Percentiles rank a stretch among this genome's conserved stretches.
Conservation (phyloP, 1,140 invertebrate species). For the Mya arenaria region DNA sequence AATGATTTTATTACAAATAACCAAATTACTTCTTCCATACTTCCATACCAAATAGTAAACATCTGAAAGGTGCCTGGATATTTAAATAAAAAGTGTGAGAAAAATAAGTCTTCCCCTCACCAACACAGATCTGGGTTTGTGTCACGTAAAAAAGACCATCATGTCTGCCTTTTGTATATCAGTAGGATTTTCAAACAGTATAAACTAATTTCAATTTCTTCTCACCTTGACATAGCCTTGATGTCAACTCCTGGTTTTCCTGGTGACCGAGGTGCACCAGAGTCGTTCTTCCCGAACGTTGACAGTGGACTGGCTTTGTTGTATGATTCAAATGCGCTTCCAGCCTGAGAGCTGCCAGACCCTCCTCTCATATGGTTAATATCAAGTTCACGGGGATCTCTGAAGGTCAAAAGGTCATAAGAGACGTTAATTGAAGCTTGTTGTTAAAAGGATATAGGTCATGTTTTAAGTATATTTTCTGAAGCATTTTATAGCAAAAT, state of each 20-base stretch:
- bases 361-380: slow-evolving; percentile 14
- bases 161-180: not conserved
- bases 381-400: slow-evolving; percentile 12
- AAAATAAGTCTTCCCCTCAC: not conserved
- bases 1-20: no score
- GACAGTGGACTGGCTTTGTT: slow-evolving; percentile 84
- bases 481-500: not conserved
- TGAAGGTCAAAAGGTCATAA: slow-evolving; percentile 3
- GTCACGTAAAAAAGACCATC: not conserved
- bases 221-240: slow-evolving; percentile 22
- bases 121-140: not conserved
- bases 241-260: not conserved
- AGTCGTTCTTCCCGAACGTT: slow-evolving; percentile 61
- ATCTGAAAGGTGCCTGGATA: not conserved
- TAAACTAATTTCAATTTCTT: not conserved
- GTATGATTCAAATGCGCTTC: slow-evolving; percentile 97
- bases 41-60: no score
- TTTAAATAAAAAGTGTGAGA: not conserved
- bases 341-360: slow-evolving; percentile 71
- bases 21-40: no score
- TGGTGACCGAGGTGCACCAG: slow-evolving; percentile 9
- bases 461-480: not conserved
- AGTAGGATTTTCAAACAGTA: not conserved
- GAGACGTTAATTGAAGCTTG: not conserved
- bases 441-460: not conserved